A percentile compares a stretch with the other conserved stretches of the same genome.
Conservation (phyloP, 2,888 invertebrate genomes). For the Theretra japonica region DNA sequence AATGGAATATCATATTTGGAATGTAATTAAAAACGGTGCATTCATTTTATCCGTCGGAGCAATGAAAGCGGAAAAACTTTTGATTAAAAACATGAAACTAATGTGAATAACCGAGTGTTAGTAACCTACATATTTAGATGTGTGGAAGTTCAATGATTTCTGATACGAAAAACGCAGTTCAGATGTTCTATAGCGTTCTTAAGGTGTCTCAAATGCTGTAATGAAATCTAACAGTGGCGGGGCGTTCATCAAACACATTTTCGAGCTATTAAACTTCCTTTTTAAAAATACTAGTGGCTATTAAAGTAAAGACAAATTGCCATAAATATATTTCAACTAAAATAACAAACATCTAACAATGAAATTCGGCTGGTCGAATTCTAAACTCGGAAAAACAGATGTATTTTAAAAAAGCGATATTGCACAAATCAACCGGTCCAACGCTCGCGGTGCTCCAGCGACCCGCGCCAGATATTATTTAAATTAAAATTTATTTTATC, state of each 20-base stretch:
- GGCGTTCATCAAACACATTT: too few relatives aligned
- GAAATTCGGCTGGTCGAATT: neutral
- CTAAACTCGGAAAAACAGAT: neutral
- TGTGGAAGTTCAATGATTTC: neutral
- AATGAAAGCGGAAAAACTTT: constrained; percentile 27
- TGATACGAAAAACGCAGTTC: too few relatives aligned
- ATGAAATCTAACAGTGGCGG: too few relatives aligned
- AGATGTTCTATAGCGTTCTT: too few relatives aligned
- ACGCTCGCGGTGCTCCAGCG: constrained; percentile 34
- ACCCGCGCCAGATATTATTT: constrained; percentile 43
- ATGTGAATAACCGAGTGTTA: neutral
- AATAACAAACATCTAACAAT: neutral
- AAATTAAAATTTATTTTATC: constrained; percentile 53
- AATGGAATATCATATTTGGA: constrained; percentile 8
- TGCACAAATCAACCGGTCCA: constrained; percentile 17
- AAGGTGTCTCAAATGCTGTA: too few relatives aligned
- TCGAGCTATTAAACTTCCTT: too few relatives aligned
- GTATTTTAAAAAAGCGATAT: neutral
- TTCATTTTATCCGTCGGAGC: constrained; percentile 4
- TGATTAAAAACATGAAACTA: constrained; percentile 32
- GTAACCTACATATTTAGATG: neutral
- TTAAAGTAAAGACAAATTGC: too few relatives aligned
- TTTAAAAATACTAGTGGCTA: too few relatives aligned
- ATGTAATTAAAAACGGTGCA: constrained; percentile 8
- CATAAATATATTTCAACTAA: neutral